phyloP scores from a whole-genome alignment of 37 sponge, comb jelly and placozoan genomes.

The Dysidea cf. avara region DNA sequence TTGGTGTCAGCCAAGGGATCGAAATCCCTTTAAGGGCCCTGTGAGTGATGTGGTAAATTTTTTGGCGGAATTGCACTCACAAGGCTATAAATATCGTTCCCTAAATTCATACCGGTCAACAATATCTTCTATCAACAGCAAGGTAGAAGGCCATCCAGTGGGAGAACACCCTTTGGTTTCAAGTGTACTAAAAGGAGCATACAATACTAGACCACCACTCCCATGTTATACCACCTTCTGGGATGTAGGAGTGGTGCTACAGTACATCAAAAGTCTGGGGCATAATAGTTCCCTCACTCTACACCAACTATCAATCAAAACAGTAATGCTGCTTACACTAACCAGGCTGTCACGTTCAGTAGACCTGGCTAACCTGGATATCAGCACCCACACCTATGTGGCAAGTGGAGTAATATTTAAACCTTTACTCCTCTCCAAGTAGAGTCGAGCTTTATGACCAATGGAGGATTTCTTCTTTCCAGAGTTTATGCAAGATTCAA shows the following conservation, averaged over 20 bases:
- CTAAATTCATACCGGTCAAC: constrained; percentile 40
- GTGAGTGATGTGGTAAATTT: too few relatives aligned
- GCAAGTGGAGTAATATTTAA: too few relatives aligned
- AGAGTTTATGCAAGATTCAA: too few relatives aligned
- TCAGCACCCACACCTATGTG: too few relatives aligned
- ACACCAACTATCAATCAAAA: constrained; percentile 18
- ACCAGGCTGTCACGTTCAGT: too few relatives aligned
- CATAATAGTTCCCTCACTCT: constrained; percentile 19
- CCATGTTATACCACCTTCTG: constrained; percentile 15
- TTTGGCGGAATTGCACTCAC: too few relatives aligned
- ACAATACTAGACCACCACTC: constrained; percentile 33
- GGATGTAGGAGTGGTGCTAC: constrained; percentile 24
- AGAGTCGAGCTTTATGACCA: too few relatives aligned
- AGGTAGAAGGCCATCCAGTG: constrained; percentile 31
- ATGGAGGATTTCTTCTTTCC: too few relatives aligned
- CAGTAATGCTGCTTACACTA: constrained; percentile 40
- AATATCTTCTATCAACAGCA: constrained; percentile 18
- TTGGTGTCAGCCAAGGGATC: too few relatives aligned
- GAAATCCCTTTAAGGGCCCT: too few relatives aligned
- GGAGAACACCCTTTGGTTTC: constrained; percentile 40
- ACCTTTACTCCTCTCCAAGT: too few relatives aligned
- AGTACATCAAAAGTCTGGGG: background rate
- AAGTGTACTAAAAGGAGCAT: constrained; percentile 19
- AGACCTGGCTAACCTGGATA: too few relatives aligned
- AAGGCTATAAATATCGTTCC: constrained; percentile 34